phyloP scores from a whole-genome alignment of 2,113 vertebrate species.

The Nycticryphes semicollaris region DNA sequence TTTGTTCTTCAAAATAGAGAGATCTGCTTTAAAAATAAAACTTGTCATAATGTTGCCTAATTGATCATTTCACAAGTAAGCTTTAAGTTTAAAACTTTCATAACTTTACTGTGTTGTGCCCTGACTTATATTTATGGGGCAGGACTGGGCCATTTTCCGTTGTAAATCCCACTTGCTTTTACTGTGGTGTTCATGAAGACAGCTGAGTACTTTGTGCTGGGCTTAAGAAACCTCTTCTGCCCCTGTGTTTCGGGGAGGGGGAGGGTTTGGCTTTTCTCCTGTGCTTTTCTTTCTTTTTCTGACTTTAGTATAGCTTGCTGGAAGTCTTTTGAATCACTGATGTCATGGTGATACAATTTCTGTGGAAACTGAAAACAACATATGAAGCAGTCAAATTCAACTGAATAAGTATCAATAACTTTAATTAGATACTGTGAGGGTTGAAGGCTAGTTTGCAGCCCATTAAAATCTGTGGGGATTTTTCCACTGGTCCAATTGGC shows the following conservation, averaged over 20 bases:
- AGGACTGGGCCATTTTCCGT: neutral
- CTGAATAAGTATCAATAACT: neutral
- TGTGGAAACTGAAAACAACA: neutral
- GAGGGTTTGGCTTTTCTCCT: neutral
- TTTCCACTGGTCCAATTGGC: neutral
- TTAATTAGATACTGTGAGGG: neutral
- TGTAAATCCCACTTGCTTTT: neutral
- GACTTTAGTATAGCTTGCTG: neutral
- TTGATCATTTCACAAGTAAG: neutral
- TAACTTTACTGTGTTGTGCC: neutral
- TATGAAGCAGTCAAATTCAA: neutral
- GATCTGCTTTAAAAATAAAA: constrained; percentile 4
- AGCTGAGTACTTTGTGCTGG: neutral
- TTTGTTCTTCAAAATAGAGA: neutral
- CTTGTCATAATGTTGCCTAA: neutral
- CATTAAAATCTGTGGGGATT: neutral
- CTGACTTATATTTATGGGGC: neutral
- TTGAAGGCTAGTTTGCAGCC: neutral
- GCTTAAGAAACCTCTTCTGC: neutral
- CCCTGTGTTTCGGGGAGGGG: accelerated
- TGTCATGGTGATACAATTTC: neutral
- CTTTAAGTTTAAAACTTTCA: neutral
- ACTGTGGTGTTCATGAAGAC: neutral
- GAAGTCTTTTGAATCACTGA: neutral
- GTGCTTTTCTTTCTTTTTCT: neutral